Conservation (phyloP, 2,888 invertebrate species). For the Caenorhabditis doughertyi region DNA sequence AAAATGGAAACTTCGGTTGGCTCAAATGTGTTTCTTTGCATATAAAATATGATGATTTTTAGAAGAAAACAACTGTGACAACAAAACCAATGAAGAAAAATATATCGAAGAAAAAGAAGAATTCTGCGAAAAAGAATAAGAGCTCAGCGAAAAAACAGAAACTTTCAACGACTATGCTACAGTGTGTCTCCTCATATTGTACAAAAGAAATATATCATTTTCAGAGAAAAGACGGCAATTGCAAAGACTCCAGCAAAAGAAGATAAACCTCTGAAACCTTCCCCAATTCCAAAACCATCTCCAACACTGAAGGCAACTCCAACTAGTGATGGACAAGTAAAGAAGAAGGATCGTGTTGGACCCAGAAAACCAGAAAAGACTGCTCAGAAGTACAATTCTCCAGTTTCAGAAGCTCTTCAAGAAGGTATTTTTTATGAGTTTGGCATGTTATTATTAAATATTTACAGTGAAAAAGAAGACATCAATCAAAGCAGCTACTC, state of each 20-base stretch:
- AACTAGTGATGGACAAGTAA: not conserved
- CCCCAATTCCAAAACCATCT: not conserved
- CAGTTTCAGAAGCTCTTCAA: slow-evolving; percentile 1
- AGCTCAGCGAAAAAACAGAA: not conserved
- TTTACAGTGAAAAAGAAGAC: not conserved
- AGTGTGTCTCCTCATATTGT: not conserved
- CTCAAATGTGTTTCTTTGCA: not conserved
- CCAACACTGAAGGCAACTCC: too few relatives aligned
- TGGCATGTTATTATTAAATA: too few relatives aligned
- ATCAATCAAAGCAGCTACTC: not conserved
- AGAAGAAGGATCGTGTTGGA: not conserved
- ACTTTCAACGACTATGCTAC: not conserved
- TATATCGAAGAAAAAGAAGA: slow-evolving; percentile 5
- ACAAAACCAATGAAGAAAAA: not conserved
- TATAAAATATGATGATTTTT: not conserved
- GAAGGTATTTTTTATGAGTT: not conserved
- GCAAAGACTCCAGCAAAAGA: not conserved
- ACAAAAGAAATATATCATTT: not conserved
- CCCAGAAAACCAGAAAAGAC: not conserved
- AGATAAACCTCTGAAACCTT: not conserved
- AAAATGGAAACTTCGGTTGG: not conserved
- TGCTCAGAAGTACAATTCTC: not conserved
- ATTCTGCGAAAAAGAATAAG: slow-evolving; percentile 12
- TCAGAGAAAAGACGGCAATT: slow-evolving; percentile 21
- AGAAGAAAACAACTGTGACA: not conserved